Evolutionary conservation across 2,888 invertebrate species (phyloP), one percentile per base, ranked within the genome.

Genomic region (Icerya purchasi): DNA sequence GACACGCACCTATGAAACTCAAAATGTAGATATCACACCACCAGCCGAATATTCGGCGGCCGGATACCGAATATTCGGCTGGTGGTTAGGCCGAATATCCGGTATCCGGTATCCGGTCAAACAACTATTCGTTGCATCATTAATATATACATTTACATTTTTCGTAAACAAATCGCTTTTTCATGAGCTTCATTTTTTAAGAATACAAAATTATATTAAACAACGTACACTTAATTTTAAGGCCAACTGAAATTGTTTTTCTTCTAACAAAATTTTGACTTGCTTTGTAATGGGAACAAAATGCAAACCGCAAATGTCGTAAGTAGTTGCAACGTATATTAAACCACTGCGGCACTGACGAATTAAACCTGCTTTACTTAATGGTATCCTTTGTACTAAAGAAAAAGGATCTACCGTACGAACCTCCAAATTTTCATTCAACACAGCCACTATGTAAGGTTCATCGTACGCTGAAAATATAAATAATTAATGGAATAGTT

Each of bases 161-260:
- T n/a, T n/a, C n/a, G n/a, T n/a, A n/a, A n/a, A n/a, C n/a, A n/a
- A n/a, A n/a, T n/a, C n/a, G n/a, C n/a, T n/a, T n/a, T 10, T 24
- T 49, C 14, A 19, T 3, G 18, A 3, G 51, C 23, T 54, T 56
- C 59, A 22, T 50, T 36, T 1, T 14, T 25, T 25, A n/a, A 50
- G 19, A 56, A 54, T 22, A 36, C 21, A 61, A 52, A n/a, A n/a
- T n/a, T n/a, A n/a, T n/a, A n/a, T n/a, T 3, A 51, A 25, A 20
- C 59, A 62, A 76, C 80, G 75, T 73, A 92, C 93, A 59, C 89
- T 89, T 64, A 96, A 73, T 70, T 87, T 85, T 22, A 94, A 78
- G 1, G 97, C 97, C 60, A 97, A 75, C 70, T 94, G 88, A 73
- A 93, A 98, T 69, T 93, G 88, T 70, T 92, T 91, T 66, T 87